Percentiles rank a stretch among this genome's conserved stretches.
These are phyloP conservation scores for Taenaris catops DNA, from an alignment of 2,888 invertebrate species.

Conservation along the genomic window DNA sequence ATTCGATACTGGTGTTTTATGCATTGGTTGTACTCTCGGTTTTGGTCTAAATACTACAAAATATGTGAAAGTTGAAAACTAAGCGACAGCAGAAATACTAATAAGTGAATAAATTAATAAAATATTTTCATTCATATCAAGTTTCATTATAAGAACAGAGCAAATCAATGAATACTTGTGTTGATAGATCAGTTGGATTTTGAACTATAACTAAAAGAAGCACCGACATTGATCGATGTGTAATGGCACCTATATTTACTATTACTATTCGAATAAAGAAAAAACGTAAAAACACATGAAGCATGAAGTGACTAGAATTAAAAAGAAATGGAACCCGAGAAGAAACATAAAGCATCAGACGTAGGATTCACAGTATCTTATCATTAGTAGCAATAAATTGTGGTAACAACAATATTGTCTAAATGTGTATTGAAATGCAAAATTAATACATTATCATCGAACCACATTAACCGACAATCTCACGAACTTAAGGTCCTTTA, in stretches of 20 bases:
- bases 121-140: no score
- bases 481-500: slow-evolving; percentile 19
- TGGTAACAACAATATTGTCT: slow-evolving; percentile 59
- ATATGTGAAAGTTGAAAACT: background rate
- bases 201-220: no score
- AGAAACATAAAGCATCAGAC: slow-evolving; percentile 1
- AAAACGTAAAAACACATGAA: slow-evolving; percentile 8
- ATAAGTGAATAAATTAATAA: no score
- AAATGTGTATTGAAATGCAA: slow-evolving; percentile 67
- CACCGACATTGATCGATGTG: background rate
- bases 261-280: background rate
- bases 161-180: no score
- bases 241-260: slow-evolving; percentile 2
- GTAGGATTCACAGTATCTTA: slow-evolving; percentile 20
- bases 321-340: slow-evolving; percentile 13
- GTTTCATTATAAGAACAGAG: no score
- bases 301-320: slow-evolving; percentile 24
- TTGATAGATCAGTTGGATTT: no score
- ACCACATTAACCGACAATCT: slow-evolving; percentile 24
- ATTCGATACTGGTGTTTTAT: slow-evolving; percentile 53
- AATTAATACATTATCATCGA: slow-evolving; percentile 39
- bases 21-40: slow-evolving; percentile 51
- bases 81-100: no score
- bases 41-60: slow-evolving; percentile 18
- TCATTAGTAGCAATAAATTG: slow-evolving; percentile 18